Percentiles rank a stretch among this genome's conserved stretches.
Evolutionary conservation across 2,113 vertebrate species (phyloP).

Genomic region (Rhea americana): DNA sequence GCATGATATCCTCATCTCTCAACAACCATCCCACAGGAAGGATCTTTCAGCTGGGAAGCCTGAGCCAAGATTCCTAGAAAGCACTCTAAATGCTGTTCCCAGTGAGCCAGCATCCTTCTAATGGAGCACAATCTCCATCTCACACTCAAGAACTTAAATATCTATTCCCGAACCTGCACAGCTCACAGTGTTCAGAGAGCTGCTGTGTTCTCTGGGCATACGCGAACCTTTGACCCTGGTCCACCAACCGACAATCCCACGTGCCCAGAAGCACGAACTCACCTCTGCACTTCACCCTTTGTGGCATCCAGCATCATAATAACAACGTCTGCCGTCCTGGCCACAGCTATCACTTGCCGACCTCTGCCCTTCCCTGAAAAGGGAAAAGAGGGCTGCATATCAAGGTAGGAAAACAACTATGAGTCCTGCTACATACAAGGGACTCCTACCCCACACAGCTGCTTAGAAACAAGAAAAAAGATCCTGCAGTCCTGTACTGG

Average conservation of each 20-base stretch:
- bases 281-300: slow-evolving; percentile 97
- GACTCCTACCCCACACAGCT: background rate
- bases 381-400: background rate
- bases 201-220: fast-evolving
- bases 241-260: background rate
- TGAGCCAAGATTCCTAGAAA: background rate
- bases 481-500: background rate
- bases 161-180: fast-evolving
- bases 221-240: background rate
- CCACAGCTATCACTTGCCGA: slow-evolving; percentile 96
- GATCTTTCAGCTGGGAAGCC: background rate
- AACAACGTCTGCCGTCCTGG: slow-evolving; percentile 94
- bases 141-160: fast-evolving
- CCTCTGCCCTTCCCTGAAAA: slow-evolving; percentile 92
- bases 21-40: background rate
- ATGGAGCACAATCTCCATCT: background rate
- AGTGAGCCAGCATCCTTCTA: background rate
- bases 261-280: background rate
- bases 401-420: background rate
- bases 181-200: background rate
- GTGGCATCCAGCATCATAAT: slow-evolving; percentile 99
- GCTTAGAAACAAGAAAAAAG: background rate
- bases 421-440: fast-evolving
- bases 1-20: fast-evolving
- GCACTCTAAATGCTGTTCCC: background rate